Evolutionary conservation across 2,113 vertebrate genomes (phyloP).

Genomic region (Furnarius figulus): DNA sequence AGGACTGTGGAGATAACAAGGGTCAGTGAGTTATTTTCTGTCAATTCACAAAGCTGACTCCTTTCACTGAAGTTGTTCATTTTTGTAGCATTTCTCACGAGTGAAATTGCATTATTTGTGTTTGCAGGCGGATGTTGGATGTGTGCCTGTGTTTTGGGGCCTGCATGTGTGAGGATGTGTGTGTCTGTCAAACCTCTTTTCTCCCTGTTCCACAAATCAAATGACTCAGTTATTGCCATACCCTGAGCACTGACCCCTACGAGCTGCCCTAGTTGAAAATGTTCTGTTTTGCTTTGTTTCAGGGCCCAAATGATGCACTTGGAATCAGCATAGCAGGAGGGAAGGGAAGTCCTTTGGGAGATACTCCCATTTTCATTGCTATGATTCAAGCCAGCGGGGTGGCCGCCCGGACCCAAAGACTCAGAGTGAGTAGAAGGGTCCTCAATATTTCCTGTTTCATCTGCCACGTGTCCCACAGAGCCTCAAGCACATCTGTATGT

Average conservation of each 20-base stretch:
- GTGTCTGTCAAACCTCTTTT: not conserved
- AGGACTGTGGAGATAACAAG: slow-evolving; percentile 89
- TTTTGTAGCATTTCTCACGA: not conserved
- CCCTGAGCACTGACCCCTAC: not conserved
- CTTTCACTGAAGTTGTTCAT: not conserved
- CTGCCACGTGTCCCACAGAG: not conserved
- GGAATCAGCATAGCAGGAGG: slow-evolving; percentile 96
- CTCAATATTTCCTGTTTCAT: not conserved
- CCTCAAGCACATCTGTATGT: not conserved
- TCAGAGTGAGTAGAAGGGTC: slow-evolving; percentile 78
- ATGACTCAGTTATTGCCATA: not conserved
- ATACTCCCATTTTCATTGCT: slow-evolving; percentile 94
- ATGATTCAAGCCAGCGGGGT: slow-evolving; percentile 97
- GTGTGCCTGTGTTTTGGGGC: not conserved
- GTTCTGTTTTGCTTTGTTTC: not conserved
- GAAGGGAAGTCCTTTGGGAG: slow-evolving; percentile 91
- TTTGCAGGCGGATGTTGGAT: not conserved
- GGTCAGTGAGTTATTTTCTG: slow-evolving; percentile 77
- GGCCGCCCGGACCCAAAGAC: slow-evolving; percentile 87
- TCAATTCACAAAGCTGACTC: not conserved
- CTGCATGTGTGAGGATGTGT: accelerated
- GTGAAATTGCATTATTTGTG: not conserved
- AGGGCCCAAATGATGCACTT: slow-evolving; percentile 89
- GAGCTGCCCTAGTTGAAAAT: not conserved
- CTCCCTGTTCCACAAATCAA: not conserved